Evolutionary conservation across 2,797 vertebrate genomes (phyloP).

Genomic region (Thaleichthys pacificus): DNA sequence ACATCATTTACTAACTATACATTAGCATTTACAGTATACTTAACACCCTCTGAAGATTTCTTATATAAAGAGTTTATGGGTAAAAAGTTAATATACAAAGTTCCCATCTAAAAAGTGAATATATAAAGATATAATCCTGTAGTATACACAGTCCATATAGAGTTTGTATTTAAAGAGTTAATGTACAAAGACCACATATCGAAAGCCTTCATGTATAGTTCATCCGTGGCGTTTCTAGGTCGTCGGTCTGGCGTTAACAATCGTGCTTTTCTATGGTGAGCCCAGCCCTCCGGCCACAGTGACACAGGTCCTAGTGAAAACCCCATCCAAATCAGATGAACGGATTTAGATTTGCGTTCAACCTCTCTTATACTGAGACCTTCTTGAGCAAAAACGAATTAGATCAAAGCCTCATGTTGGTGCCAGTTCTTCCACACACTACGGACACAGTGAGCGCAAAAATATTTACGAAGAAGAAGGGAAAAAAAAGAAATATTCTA

Average conservation of each 20-base stretch:
- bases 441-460: neutral
- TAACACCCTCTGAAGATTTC: too few species aligned
- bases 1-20: too few species aligned
- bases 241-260: neutral
- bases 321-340: neutral
- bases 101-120: too few species aligned
- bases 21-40: too few species aligned
- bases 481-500: neutral
- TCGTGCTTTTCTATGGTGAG: neutral
- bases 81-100: too few species aligned
- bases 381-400: neutral
- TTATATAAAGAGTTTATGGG: too few species aligned
- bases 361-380: neutral
- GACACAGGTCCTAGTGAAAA: too few species aligned
- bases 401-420: neutral
- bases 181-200: too few species aligned
- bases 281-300: neutral
- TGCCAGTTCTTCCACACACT: neutral
- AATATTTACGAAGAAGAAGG: neutral
- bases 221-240: neutral
- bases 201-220: neutral
- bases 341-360: neutral
- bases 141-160: too few species aligned
- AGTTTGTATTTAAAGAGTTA: too few species aligned
- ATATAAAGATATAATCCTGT: too few species aligned